phyloP scores from a whole-genome alignment of 2,888 invertebrate genomes.

The Andrena camellia region DNA sequence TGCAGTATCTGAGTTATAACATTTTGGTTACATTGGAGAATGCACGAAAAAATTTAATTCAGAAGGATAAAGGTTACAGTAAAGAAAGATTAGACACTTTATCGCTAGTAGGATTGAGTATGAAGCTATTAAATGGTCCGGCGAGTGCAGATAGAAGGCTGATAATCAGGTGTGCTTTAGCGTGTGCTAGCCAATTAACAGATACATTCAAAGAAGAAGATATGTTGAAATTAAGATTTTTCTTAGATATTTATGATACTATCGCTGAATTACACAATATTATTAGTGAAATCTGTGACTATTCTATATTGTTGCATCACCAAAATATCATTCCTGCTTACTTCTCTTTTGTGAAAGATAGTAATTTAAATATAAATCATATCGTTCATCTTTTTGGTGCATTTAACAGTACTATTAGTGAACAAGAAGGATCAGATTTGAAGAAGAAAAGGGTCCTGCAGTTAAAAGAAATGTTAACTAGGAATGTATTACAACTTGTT shows the following conservation, averaged over 20 bases:
- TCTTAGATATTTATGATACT: constrained; percentile 81
- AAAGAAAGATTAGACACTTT: constrained; percentile 80
- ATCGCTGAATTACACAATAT: constrained; percentile 78
- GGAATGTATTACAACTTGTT: constrained; percentile 89
- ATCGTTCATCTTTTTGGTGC: constrained; percentile 80
- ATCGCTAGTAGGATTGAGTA: constrained; percentile 78
- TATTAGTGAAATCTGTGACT: constrained; percentile 78
- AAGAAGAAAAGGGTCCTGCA: constrained; percentile 67
- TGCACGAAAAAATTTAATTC: constrained; percentile 86
- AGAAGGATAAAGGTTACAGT: constrained; percentile 80
- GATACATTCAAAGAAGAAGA: constrained; percentile 83
- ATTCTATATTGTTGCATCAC: constrained; percentile 81
- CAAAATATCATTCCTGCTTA: constrained; percentile 83
- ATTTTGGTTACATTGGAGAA: constrained; percentile 89
- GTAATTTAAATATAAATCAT: constrained; percentile 78
- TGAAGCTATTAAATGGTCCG: constrained; percentile 84
- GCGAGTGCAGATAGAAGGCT: constrained; percentile 89
- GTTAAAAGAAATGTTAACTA: constrained; percentile 86
- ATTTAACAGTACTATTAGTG: constrained; percentile 76
- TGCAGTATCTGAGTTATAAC: constrained; percentile 93
- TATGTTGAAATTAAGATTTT: constrained; percentile 87
- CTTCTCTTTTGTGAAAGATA: constrained; percentile 76
- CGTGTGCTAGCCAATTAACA: constrained; percentile 86
- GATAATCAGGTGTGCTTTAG: constrained; percentile 89
- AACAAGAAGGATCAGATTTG: constrained; percentile 72